phyloP scores from a whole-genome alignment of 2,888 invertebrate genomes.

The Linnaemya vulpina region DNA sequence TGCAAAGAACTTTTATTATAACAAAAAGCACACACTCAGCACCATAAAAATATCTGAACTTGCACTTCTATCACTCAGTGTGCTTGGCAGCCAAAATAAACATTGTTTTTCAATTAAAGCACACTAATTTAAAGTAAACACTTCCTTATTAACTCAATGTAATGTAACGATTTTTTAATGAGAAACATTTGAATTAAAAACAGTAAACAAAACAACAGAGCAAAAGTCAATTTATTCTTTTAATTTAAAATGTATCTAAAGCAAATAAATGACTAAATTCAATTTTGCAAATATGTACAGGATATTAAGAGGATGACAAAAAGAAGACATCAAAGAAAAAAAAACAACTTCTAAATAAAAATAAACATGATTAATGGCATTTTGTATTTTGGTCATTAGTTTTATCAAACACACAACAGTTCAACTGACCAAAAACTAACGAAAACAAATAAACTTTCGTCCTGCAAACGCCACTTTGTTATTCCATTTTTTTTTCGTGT shows the following conservation, averaged over 20 bases:
- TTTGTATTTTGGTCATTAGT: conserved; percentile 62
- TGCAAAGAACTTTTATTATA: no score
- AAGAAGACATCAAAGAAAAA: conserved; percentile 10
- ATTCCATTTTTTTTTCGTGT: neutral
- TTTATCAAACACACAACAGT: conserved; percentile 49
- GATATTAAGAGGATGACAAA: conserved; percentile 45
- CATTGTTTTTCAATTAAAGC: neutral
- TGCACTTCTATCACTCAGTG: neutral
- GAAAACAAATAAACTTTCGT: conserved; percentile 54
- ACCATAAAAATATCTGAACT: neutral
- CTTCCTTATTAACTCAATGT: neutral
- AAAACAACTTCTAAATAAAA: conserved; percentile 40
- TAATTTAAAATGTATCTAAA: conserved; percentile 47
- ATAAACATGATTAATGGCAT: conserved; percentile 64
- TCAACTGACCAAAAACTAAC: conserved; percentile 54
- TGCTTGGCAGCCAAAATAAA: neutral
- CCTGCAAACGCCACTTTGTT: conserved; percentile 17
- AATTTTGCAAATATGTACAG: conserved; percentile 39
- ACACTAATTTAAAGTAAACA: conserved; percentile 6
- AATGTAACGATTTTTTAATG: neutral
- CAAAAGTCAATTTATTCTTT: conserved; percentile 34
- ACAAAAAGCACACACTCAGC: no score
- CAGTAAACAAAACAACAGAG: neutral
- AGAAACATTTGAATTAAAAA: conserved; percentile 12
- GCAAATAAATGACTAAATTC: conserved; percentile 36